A percentile compares a stretch with the other conserved stretches of the same genome.
phyloP scores from a whole-genome alignment of 2,113 vertebrate genomes.

The Tetraodon nigroviridis region DNA sequence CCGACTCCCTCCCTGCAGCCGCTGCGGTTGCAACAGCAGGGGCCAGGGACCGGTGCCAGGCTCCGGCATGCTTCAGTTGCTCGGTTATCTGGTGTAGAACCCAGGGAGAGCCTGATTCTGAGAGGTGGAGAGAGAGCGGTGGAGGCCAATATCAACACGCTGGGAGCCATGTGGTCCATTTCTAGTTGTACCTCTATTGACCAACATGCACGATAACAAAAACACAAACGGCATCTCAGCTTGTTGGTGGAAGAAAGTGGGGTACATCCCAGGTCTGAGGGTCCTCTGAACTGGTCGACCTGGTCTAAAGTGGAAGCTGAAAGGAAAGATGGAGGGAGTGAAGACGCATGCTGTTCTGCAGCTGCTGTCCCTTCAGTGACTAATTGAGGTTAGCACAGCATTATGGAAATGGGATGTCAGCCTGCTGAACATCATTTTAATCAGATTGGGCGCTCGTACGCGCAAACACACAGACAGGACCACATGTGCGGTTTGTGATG shows the following conservation, averaged over 20 bases:
- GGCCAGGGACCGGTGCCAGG: constrained; percentile 41
- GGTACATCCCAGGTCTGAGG: neutral
- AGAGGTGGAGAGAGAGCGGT: constrained; percentile 15
- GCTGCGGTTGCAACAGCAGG: constrained; percentile 29
- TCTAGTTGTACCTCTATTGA: too few relatives aligned
- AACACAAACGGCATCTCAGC: too few relatives aligned
- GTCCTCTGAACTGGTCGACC: constrained; percentile 9
- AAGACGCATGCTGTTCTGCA: constrained; percentile 40
- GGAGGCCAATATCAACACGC: constrained; percentile 1
- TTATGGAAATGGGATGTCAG: constrained; percentile 42
- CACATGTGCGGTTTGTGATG: neutral
- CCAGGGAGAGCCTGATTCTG: constrained; percentile 9
- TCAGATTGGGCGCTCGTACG: constrained; percentile 42
- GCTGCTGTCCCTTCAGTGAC: constrained; percentile 46
- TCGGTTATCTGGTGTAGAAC: constrained; percentile 37
- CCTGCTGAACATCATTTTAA: constrained; percentile 61
- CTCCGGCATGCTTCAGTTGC: constrained; percentile 31
- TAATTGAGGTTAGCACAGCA: constrained; percentile 65
- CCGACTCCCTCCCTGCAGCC: constrained; percentile 19
- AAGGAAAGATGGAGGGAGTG: constrained; percentile 31
- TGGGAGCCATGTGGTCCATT: neutral
- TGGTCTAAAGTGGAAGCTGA: constrained; percentile 20
- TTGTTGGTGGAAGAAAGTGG: too few relatives aligned
- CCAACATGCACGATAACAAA: too few relatives aligned
- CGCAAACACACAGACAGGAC: constrained; percentile 1